These are phyloP conservation scores for Lethocerus indicus DNA, from an alignment of 1,140 invertebrate genomes.

Conservation along the genomic window DNA sequence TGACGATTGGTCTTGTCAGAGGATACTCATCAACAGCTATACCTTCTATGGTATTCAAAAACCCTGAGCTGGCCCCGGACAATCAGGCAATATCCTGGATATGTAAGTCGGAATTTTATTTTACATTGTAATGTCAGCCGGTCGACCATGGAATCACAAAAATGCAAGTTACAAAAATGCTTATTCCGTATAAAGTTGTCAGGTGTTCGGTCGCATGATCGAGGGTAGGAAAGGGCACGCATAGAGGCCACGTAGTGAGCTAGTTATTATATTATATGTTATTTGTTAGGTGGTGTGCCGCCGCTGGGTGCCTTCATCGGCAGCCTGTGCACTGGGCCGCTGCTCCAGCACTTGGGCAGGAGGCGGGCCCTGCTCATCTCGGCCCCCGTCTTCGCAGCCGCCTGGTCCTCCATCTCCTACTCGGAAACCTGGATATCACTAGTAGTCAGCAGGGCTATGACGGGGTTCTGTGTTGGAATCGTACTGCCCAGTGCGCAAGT, in stretches of 20 bases:
- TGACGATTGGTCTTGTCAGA: slow-evolving; percentile 34
- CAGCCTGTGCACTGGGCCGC: slow-evolving; percentile 27
- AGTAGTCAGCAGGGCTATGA: slow-evolving; percentile 33
- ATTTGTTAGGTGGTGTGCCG: slow-evolving; percentile 31
- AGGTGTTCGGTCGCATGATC: neutral
- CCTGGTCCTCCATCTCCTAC: slow-evolving; percentile 33
- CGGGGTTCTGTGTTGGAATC: slow-evolving; percentile 40
- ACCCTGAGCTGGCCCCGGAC: slow-evolving; percentile 25
- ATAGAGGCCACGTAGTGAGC: neutral
- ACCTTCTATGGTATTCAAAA: slow-evolving; percentile 28
- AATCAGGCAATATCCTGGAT: slow-evolving; percentile 34
- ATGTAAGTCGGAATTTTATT: slow-evolving; percentile 22
- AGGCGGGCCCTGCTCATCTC: slow-evolving; percentile 26
- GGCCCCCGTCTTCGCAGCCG: slow-evolving; percentile 31
- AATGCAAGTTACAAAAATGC: neutral
- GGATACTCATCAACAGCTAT: slow-evolving; percentile 37
- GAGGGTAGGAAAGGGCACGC: neutral
- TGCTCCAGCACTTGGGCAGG: slow-evolving; percentile 30
- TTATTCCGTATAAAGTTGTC: neutral
- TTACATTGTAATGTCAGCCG: neutral
- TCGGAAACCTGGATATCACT: slow-evolving; percentile 24
- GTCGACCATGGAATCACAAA: neutral
- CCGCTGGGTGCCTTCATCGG: slow-evolving; percentile 33
- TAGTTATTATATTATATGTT: neutral
- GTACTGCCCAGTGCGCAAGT: slow-evolving; percentile 38